phyloP scores from a whole-genome alignment of 2,797 vertebrate genomes.

The Hydrolagus colliei region DNA sequence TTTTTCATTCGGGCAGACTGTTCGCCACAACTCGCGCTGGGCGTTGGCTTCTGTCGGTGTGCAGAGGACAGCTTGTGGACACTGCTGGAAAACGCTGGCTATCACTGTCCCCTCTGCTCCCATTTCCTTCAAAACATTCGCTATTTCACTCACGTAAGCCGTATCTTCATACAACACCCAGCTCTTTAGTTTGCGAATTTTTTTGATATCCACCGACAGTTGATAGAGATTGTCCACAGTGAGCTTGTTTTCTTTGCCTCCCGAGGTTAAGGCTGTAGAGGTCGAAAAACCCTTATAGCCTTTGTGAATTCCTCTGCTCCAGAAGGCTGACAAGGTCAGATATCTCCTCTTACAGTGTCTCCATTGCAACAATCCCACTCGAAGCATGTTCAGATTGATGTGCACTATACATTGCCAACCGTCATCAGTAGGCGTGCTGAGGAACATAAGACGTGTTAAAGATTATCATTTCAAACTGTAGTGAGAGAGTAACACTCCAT shows the following conservation, averaged over 20 bases:
- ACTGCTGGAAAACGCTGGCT: conserved; percentile 67
- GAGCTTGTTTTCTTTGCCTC: conserved; percentile 63
- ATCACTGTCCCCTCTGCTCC: conserved; percentile 60
- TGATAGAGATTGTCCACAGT: conserved; percentile 63
- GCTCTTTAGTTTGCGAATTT: conserved; percentile 71
- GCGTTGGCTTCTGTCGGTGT: conserved; percentile 59
- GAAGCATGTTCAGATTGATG: not conserved
- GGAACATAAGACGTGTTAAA: too few species aligned
- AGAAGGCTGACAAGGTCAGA: conserved; percentile 8
- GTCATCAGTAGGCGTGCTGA: too few species aligned
- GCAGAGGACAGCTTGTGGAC: conserved; percentile 80
- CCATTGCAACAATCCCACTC: conserved; percentile 20
- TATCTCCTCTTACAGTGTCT: conserved; percentile 11
- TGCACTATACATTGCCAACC: not conserved
- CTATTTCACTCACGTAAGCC: conserved; percentile 70
- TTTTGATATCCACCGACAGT: conserved; percentile 76
- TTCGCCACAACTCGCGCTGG: conserved; percentile 74
- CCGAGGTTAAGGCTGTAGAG: conserved; percentile 35
- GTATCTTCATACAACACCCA: conserved; percentile 76
- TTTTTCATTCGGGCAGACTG: conserved; percentile 66
- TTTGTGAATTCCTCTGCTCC: conserved; percentile 29
- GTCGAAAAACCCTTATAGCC: conserved; percentile 27
- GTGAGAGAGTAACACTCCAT: too few species aligned
- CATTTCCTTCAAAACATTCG: conserved; percentile 63
- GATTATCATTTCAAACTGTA: too few species aligned